Evolutionary conservation across 2,797 vertebrate species (phyloP).

Genomic region (Sebastes nivosus): DNA sequence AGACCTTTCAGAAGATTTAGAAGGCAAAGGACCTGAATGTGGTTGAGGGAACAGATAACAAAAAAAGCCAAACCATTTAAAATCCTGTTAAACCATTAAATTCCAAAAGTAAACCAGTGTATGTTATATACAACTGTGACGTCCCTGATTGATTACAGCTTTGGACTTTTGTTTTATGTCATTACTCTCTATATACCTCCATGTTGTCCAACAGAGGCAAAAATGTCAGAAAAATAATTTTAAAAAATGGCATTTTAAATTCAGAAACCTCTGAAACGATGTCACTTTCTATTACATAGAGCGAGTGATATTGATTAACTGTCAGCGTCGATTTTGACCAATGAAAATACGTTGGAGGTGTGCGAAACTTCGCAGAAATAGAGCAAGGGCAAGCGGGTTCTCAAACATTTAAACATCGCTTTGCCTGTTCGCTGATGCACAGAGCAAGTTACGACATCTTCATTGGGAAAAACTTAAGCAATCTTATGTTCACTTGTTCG

Average conservation of each 20-base stretch:
- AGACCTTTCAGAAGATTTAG: neutral
- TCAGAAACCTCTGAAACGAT: neutral
- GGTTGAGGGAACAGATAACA: neutral
- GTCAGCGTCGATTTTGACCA: no score
- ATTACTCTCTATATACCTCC: neutral
- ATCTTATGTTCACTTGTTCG: rapidly evolving
- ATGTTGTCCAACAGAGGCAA: neutral
- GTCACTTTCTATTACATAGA: no score
- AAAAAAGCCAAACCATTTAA: neutral
- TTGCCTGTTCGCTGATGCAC: no score
- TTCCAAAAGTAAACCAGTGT: neutral
- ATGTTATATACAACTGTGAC: neutral
- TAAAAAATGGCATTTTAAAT: neutral
- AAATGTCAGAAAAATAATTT: neutral
- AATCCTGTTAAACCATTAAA: neutral
- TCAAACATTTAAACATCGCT: no score
- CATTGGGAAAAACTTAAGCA: no score
- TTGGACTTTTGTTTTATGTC: neutral
- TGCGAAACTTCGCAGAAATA: no score
- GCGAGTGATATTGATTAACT: no score
- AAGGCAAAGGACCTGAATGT: neutral
- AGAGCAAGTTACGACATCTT: no score
- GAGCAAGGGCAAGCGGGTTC: no score
- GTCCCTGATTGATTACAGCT: neutral
- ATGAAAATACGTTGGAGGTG: no score